These are phyloP conservation scores for Corydoras maculifer DNA, from an alignment of 2,113 vertebrate species.

Conservation along the genomic window DNA sequence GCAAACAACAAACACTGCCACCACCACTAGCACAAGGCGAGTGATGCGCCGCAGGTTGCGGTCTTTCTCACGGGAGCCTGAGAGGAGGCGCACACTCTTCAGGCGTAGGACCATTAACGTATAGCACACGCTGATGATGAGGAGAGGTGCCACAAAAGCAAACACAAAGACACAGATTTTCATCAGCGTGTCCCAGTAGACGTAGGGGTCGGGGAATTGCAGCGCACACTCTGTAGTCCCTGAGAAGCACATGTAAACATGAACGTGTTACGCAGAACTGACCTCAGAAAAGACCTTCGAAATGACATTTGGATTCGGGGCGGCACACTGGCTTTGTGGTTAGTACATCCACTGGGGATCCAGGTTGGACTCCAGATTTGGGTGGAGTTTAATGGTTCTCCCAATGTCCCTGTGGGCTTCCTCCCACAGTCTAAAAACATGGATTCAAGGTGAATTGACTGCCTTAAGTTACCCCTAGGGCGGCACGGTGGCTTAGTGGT, in stretches of 20 bases:
- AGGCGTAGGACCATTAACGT: slow-evolving; percentile 89
- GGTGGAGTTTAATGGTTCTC: too few species aligned
- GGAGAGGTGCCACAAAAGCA: slow-evolving; percentile 82
- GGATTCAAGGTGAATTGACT: too few species aligned
- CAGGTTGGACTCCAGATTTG: too few species aligned
- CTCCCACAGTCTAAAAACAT: too few species aligned
- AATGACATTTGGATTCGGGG: too few species aligned
- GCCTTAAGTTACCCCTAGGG: too few species aligned
- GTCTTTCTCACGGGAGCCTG: slow-evolving; percentile 90
- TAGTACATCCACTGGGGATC: too few species aligned
- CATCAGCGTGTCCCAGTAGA: slow-evolving; percentile 95
- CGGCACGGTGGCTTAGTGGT: too few species aligned
- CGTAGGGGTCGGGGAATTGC: slow-evolving; percentile 85
- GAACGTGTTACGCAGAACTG: too few species aligned
- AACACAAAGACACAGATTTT: slow-evolving; percentile 96
- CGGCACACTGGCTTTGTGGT: too few species aligned
- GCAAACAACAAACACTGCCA: slow-evolving; percentile 88
- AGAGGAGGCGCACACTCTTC: slow-evolving; percentile 85
- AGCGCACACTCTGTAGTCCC: slow-evolving; percentile 85
- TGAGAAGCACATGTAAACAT: slow-evolving; percentile 39
- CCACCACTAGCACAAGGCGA: slow-evolving; percentile 87
- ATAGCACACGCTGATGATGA: slow-evolving; percentile 91
- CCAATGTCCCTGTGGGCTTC: too few species aligned
- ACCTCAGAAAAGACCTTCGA: too few species aligned
- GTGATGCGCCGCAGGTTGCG: slow-evolving; percentile 92